A percentile compares a stretch with the other conserved stretches of the same genome.
These are phyloP conservation scores for Anastrepha ludens DNA, from an alignment of 1,140 invertebrate genomes.

Conservation along the genomic window DNA sequence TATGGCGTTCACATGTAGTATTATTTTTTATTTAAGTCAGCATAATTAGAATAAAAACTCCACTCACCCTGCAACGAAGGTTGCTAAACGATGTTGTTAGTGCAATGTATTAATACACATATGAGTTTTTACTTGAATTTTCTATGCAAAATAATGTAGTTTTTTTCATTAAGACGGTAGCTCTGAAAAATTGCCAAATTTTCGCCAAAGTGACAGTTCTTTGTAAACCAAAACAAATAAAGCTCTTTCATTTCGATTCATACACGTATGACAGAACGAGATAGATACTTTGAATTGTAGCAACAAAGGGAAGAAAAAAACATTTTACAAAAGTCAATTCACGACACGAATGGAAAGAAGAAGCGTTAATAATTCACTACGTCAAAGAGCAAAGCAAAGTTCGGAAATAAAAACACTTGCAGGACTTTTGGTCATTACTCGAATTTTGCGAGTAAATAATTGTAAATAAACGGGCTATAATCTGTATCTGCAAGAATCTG, in stretches of 20 bases:
- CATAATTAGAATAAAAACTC: too few species aligned
- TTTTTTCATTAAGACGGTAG: not conserved
- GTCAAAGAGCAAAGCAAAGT: conserved; percentile 38
- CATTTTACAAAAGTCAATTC: conserved; percentile 32
- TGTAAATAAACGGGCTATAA: not conserved
- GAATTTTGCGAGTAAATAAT: not conserved
- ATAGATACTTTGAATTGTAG: not conserved
- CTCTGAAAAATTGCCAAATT: not conserved
- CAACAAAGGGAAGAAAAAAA: not conserved
- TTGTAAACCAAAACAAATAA: not conserved
- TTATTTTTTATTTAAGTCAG: too few species aligned
- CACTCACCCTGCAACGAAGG: too few species aligned
- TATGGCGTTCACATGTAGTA: too few species aligned
- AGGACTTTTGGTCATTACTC: not conserved
- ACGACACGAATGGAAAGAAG: conserved; percentile 33
- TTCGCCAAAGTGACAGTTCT: not conserved
- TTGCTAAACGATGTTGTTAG: too few species aligned
- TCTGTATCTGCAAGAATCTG: not conserved
- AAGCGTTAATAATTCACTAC: conserved; percentile 46
- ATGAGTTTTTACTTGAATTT: too few species aligned
- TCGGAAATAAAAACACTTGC: conserved; percentile 36
- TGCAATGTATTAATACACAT: too few species aligned
- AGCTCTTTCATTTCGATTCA: not conserved
- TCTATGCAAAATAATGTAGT: too few species aligned
- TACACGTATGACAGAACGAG: not conserved